A percentile compares a stretch with the other conserved stretches of the same genome.
These are phyloP conservation scores for Netelia virgata DNA, from an alignment of 2,888 invertebrate species.

Conservation along the genomic window DNA sequence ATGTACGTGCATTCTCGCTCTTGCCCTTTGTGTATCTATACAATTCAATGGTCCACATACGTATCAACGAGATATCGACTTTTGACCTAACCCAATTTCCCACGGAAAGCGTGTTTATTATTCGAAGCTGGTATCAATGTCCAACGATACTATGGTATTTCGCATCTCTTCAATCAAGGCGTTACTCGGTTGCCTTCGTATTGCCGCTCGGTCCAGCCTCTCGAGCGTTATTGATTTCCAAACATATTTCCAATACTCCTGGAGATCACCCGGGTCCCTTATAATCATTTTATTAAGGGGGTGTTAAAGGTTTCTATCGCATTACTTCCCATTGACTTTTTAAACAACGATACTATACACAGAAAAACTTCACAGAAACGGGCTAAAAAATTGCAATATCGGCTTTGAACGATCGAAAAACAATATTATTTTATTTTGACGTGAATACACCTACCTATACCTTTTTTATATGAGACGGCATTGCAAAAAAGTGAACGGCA, in stretches of 20 bases:
- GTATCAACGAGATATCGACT: conserved; percentile 36
- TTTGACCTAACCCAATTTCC: conserved; percentile 68
- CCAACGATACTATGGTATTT: conserved; percentile 40
- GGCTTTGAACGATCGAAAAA: no score
- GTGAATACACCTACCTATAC: no score
- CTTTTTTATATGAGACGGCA: no score
- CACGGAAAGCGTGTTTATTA: conserved; percentile 35
- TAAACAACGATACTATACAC: background rate
- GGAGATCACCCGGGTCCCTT: conserved; percentile 24
- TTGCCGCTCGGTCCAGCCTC: conserved; percentile 12
- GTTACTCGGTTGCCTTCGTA: conserved; percentile 24
- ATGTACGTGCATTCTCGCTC: background rate
- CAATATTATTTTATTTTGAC: no score
- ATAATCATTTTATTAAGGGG: conserved; percentile 28
- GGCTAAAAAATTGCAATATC: no score
- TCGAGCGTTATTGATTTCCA: conserved; percentile 53
- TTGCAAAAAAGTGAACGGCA: no score
- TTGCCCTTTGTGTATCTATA: conserved; percentile 31
- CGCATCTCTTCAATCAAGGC: conserved; percentile 42
- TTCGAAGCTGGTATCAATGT: conserved; percentile 1
- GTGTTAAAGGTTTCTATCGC: background rate
- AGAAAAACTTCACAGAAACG: no score
- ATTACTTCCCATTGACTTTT: background rate
- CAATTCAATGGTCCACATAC: conserved; percentile 31
- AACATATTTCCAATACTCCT: conserved; percentile 22